Conservation (phyloP, 1,140 invertebrate species). For the Drosophila jambulina region DNA sequence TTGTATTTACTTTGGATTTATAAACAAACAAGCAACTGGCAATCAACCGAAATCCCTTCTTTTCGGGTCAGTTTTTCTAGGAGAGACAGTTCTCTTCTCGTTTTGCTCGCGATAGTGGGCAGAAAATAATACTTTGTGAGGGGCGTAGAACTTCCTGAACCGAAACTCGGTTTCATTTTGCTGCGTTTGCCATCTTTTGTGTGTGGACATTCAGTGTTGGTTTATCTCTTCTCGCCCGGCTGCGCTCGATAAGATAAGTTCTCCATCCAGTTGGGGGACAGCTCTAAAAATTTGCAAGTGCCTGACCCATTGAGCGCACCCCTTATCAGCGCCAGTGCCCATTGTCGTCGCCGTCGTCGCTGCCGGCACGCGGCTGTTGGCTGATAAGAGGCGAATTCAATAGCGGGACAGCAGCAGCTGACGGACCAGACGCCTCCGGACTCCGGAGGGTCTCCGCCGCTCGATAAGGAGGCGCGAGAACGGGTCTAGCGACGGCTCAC, state of each 20-base stretch:
- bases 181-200: constrained; percentile 32
- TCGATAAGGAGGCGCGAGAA: constrained; percentile 37
- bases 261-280: constrained; percentile 20
- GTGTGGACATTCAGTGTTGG: constrained; percentile 13
- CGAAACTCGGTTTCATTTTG: constrained; percentile 25
- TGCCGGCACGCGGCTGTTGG: constrained; percentile 65
- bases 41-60: constrained; percentile 1
- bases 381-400: constrained; percentile 52
- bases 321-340: constrained; percentile 47
- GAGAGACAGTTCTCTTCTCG: constrained; percentile 3
- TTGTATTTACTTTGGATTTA: constrained; percentile 14
- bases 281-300: constrained; percentile 56
- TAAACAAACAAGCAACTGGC: neutral
- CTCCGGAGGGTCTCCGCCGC: constrained; percentile 29
- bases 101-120: constrained; percentile 1
- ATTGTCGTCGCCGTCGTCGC: constrained; percentile 26
- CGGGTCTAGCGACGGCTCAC: constrained; percentile 40
- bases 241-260: constrained; percentile 44
- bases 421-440: constrained; percentile 51
- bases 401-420: constrained; percentile 35
- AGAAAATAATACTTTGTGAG: constrained; percentile 9
- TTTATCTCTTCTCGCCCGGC: constrained; percentile 30
- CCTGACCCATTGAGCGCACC: constrained; percentile 52
- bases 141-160: constrained; percentile 41
- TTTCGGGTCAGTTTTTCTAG: constrained; percentile 9